Conservation (phyloP, 2,888 invertebrate genomes). For the Epirrhoe tristata region DNA sequence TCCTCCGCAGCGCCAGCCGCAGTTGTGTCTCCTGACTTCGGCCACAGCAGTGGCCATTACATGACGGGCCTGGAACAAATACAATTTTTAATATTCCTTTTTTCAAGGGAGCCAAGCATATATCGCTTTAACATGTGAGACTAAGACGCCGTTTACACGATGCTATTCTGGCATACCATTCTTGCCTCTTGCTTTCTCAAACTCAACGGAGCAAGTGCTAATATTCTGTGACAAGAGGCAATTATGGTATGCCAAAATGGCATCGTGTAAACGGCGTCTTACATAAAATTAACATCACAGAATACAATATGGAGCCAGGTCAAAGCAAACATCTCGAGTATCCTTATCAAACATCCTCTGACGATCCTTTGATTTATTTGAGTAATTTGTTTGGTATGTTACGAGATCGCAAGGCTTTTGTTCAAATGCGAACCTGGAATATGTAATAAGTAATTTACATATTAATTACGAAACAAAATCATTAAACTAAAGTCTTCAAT, state of each 20-base stretch:
- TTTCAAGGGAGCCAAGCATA: too few species aligned
- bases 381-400: not conserved
- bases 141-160: too few species aligned
- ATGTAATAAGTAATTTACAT: not conserved
- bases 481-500: too few species aligned
- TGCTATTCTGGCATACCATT: too few species aligned
- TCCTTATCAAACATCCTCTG: conserved; percentile 7
- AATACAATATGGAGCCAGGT: conserved; percentile 2
- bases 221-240: too few species aligned
- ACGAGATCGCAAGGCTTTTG: not conserved
- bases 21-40: conserved; percentile 86
- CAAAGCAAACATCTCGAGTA: conserved; percentile 5
- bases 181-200: too few species aligned
- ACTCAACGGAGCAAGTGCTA: too few species aligned
- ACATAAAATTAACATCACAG: not conserved
- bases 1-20: conserved; percentile 84
- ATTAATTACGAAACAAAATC: too few species aligned
- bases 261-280: too few species aligned
- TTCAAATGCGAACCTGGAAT: conserved; percentile 9
- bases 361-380: conserved; percentile 18
- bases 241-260: too few species aligned
- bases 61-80: conserved; percentile 82
- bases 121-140: too few species aligned
- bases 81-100: not conserved
- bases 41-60: conserved; percentile 89